Conservation (phyloP, 2,797 vertebrate species). For the Rhinophrynus dorsalis region DNA sequence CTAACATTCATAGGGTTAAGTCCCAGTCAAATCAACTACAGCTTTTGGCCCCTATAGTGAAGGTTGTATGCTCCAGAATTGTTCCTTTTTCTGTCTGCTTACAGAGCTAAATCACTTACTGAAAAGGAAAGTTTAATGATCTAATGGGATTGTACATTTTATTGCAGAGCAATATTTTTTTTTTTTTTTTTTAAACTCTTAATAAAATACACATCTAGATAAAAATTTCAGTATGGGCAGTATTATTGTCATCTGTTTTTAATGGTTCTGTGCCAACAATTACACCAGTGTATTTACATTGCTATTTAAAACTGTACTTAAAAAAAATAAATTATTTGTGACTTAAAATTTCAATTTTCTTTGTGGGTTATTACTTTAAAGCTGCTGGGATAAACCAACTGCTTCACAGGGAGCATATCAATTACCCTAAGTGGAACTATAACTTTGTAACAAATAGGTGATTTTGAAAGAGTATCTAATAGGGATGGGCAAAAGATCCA, state of each 20-base stretch:
- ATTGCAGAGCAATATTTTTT: conserved; percentile 25
- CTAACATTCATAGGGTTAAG: too few species aligned
- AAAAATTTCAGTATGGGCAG: conserved; percentile 54
- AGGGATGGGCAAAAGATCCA: too few species aligned
- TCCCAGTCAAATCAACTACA: too few species aligned
- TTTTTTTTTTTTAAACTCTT: conserved; percentile 13
- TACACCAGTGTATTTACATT: conserved; percentile 80
- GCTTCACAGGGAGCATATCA: too few species aligned
- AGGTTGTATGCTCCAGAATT: too few species aligned
- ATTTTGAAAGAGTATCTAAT: too few species aligned
- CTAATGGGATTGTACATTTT: conserved; percentile 5
- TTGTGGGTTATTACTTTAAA: too few species aligned
- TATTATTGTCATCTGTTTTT: conserved; percentile 61
- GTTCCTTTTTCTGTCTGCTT: neutral
- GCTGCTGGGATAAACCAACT: too few species aligned
- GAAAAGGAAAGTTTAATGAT: neutral
- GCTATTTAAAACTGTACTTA: conserved; percentile 94
- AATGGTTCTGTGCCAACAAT: conserved; percentile 73
- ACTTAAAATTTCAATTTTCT: conserved; percentile 85
- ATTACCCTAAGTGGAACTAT: too few species aligned
- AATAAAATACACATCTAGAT: conserved; percentile 52
- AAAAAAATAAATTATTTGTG: conserved; percentile 96
- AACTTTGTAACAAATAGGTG: too few species aligned
- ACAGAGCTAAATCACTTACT: neutral
- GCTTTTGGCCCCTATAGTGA: too few species aligned